Conservation (phyloP, 2,113 vertebrate genomes). For the Petrocephalus microphthalmus region DNA sequence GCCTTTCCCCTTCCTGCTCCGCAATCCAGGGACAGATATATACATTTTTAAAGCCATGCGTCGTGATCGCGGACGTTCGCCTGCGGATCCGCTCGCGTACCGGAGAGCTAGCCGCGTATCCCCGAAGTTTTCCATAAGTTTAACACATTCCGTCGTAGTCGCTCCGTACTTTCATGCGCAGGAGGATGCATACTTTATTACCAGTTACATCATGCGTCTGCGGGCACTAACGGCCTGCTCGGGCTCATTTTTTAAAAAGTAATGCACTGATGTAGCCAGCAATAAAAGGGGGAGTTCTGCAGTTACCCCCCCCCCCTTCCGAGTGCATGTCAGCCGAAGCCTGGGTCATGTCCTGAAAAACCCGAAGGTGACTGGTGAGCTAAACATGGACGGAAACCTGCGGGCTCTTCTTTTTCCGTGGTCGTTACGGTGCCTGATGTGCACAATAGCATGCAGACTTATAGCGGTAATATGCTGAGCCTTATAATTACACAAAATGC, state of each 20-base stretch:
- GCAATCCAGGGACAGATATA: neutral
- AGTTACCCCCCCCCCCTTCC: neutral
- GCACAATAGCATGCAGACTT: neutral
- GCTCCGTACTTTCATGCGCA: neutral
- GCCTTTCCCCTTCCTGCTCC: neutral
- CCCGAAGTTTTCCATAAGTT: constrained; percentile 36
- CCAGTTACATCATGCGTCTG: constrained; percentile 28
- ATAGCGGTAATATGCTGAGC: neutral
- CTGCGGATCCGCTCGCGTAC: neutral
- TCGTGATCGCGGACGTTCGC: neutral
- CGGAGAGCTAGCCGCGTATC: neutral
- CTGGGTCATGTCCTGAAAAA: neutral
- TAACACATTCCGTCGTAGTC: constrained; percentile 25
- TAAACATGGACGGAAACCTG: constrained; percentile 4
- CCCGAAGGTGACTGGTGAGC: neutral
- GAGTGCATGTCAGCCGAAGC: constrained; percentile 11
- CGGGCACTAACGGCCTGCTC: neutral
- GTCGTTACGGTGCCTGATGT: neutral
- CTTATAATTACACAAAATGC: neutral
- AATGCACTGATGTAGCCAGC: neutral
- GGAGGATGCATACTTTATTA: constrained; percentile 16
- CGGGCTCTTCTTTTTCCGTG: neutral
- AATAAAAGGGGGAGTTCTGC: neutral
- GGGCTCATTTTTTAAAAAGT: neutral
- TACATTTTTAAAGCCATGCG: neutral